Percentiles rank a stretch among this genome's conserved stretches.
Conservation (phyloP, 92 coral and sea anemone species). For the Palythoa grandiflora region DNA sequence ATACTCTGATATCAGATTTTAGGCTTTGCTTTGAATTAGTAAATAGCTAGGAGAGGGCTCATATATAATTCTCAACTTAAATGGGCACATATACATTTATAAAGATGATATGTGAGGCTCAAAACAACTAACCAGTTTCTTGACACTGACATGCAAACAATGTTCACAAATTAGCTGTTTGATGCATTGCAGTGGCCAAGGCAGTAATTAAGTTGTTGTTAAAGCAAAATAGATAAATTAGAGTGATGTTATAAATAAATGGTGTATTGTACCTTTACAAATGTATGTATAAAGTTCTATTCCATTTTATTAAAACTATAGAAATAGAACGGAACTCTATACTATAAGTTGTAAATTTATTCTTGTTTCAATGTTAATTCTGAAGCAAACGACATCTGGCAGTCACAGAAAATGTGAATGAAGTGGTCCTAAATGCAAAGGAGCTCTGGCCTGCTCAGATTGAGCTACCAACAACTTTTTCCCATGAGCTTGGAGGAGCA, state of each 20-base stretch:
- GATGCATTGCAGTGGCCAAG: neutral
- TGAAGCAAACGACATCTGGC: slow-evolving; percentile 23
- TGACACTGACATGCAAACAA: neutral
- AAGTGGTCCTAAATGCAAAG: slow-evolving; percentile 13
- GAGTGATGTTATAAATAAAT: neutral
- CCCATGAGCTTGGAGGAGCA: slow-evolving; percentile 8
- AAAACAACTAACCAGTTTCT: slow-evolving; percentile 1
- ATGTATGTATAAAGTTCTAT: neutral
- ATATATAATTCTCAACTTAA: neutral
- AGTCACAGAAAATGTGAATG: slow-evolving; percentile 19
- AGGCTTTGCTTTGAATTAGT: neutral
- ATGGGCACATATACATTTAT: neutral
- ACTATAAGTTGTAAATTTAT: neutral
- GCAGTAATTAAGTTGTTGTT: neutral
- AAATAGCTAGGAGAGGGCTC: slow-evolving; percentile 15
- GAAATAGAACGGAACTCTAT: neutral
- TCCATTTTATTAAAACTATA: neutral
- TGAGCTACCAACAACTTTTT: slow-evolving; percentile 14
- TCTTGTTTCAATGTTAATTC: slow-evolving; percentile 13
- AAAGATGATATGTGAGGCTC: slow-evolving; percentile 5
- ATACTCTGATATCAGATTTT: slow-evolving; percentile 2
- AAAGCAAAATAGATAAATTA: neutral
- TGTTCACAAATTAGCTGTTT: slow-evolving; percentile 2
- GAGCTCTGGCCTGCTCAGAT: slow-evolving; percentile 25
- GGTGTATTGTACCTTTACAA: slow-evolving; percentile 3